Conservation (phyloP, 1,140 invertebrate species). For the Steinernema khuongi region DNA sequence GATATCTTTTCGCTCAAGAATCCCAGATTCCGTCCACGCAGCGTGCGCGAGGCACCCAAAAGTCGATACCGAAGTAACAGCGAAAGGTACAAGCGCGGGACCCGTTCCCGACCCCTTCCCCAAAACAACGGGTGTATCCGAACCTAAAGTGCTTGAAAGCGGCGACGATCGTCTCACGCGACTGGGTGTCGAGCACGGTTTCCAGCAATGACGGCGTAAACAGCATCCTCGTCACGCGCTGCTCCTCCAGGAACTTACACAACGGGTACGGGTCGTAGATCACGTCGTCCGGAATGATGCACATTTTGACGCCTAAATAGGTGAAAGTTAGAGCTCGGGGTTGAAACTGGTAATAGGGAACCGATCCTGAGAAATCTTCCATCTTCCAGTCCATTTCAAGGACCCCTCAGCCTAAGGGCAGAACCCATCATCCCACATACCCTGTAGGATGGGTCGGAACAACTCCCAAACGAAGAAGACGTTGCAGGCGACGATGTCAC, state of each 20-base stretch:
- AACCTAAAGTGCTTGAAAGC: constrained; percentile 44
- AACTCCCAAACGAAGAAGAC: constrained; percentile 63
- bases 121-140: background rate
- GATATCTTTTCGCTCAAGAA: too few relatives aligned
- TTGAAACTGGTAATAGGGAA: too few relatives aligned
- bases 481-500: constrained; percentile 61
- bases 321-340: too few relatives aligned
- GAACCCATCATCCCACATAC: too few relatives aligned
- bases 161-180: constrained; percentile 25
- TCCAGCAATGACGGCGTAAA: constrained; percentile 62
- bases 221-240: constrained; percentile 61
- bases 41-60: too few relatives aligned
- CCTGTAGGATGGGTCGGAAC: constrained; percentile 61
- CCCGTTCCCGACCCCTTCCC: too few relatives aligned
- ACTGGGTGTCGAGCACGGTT: constrained; percentile 59
- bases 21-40: too few relatives aligned
- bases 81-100: too few relatives aligned
- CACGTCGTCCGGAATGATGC: constrained; percentile 60
- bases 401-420: too few relatives aligned
- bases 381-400: background rate
- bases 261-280: constrained; percentile 61
- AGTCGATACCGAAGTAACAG: too few relatives aligned
- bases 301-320: constrained; percentile 59
- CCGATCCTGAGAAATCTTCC: constrained; percentile 17
- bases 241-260: constrained; percentile 55